Conservation (phyloP, 2,888 invertebrate species). For the Coelogynopora nodosa region DNA sequence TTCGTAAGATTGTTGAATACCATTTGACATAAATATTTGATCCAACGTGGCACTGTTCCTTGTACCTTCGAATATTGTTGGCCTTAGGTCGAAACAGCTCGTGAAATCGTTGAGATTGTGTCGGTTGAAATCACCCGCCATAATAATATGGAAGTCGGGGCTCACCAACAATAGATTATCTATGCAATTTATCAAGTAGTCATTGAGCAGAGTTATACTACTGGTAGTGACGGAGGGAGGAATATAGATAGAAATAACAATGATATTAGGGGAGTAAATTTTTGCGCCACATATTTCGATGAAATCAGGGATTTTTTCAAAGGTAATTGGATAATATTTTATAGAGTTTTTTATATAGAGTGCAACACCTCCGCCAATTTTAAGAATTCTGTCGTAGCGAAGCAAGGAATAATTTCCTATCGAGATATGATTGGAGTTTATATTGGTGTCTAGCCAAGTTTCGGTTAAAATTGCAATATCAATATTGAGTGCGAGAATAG, state of each 20-base stretch:
- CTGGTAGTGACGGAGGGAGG: conserved; percentile 28
- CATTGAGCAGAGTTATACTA: conserved; percentile 28
- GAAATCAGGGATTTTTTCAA: conserved; percentile 31
- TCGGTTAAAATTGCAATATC: neutral
- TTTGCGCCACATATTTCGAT: conserved; percentile 29
- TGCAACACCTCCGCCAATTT: conserved; percentile 23
- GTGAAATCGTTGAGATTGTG: conserved; percentile 28
- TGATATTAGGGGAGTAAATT: conserved; percentile 28
- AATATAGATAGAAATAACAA: conserved; percentile 31
- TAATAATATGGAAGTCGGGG: conserved; percentile 31
- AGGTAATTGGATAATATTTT: conserved; percentile 28
- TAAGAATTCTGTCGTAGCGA: conserved; percentile 31
- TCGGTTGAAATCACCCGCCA: conserved; percentile 31
- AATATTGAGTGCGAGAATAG: neutral
- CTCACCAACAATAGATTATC: conserved; percentile 31
- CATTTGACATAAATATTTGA: neutral
- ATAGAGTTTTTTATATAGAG: conserved; percentile 31
- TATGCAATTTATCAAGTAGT: conserved; percentile 28
- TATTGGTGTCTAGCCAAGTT: neutral
- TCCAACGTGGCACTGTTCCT: conserved; percentile 1
- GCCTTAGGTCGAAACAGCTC: conserved; percentile 24
- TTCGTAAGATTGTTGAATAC: neutral
- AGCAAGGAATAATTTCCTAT: conserved; percentile 28
- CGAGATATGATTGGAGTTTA: conserved; percentile 27
- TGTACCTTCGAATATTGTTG: conserved; percentile 28